Evolutionary conservation across 2,888 invertebrate genomes (phyloP).

Genomic region (Pseudoips prasinana): DNA sequence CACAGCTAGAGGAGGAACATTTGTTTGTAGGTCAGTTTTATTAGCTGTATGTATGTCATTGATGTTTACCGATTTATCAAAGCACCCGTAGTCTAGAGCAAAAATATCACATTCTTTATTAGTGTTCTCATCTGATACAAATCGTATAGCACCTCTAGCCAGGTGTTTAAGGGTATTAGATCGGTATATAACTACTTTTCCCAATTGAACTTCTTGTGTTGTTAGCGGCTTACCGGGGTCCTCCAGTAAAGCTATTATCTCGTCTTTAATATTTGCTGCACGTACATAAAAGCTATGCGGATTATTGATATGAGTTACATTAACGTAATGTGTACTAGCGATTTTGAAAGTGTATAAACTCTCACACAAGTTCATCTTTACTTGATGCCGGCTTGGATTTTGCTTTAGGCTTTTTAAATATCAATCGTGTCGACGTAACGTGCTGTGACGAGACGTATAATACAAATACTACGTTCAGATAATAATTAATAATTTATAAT

Average conservation of each 20-base stretch:
- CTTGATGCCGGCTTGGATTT: no score
- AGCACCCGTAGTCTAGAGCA: slow-evolving; percentile 26
- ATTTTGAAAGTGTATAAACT: slow-evolving; percentile 8
- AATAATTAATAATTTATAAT: no score
- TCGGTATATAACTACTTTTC: slow-evolving; percentile 13
- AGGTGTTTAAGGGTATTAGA: slow-evolving; percentile 11
- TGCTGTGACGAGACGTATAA: slow-evolving; percentile 12
- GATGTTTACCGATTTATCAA: slow-evolving; percentile 7
- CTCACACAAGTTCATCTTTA: neutral
- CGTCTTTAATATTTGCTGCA: neutral
- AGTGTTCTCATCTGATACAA: neutral
- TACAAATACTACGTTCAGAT: no score
- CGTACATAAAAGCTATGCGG: slow-evolving; percentile 24
- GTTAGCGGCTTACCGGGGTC: slow-evolving; percentile 1
- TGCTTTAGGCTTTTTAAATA: neutral
- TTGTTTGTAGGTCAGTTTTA: neutral
- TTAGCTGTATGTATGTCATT: slow-evolving; percentile 2
- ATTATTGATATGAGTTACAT: slow-evolving; percentile 20
- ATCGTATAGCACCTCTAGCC: slow-evolving; percentile 16
- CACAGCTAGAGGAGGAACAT: slow-evolving; percentile 13
- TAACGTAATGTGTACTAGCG: slow-evolving; percentile 10
- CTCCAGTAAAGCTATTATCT: slow-evolving; percentile 15
- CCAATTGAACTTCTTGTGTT: slow-evolving; percentile 1
- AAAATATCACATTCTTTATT: slow-evolving; percentile 6
- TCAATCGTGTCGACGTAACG: slow-evolving; percentile 3